phyloP scores from a whole-genome alignment of 2,888 invertebrate species.

The Bruchidius siliquastri region DNA sequence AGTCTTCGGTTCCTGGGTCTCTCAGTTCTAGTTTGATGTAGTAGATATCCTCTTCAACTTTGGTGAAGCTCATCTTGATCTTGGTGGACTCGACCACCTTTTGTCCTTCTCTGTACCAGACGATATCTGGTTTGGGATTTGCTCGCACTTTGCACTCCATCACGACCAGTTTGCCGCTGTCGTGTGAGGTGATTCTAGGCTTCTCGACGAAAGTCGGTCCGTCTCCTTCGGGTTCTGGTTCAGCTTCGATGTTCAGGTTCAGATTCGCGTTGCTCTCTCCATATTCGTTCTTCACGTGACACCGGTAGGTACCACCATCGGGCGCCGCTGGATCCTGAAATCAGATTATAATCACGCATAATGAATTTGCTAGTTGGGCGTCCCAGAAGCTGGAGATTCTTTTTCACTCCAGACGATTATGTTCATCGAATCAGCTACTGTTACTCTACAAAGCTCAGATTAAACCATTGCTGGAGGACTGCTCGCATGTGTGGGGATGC shows the following conservation, averaged over 20 bases:
- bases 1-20: conserved; percentile 92
- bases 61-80: conserved; percentile 68
- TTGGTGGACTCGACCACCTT: conserved; percentile 76
- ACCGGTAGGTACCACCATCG: conserved; percentile 86
- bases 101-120: conserved; percentile 79
- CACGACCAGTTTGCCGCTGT: conserved; percentile 76
- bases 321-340: conserved; percentile 71
- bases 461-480: no score
- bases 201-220: conserved; percentile 93
- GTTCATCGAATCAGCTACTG: no score
- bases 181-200: conserved; percentile 79
- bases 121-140: conserved; percentile 74
- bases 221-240: conserved; percentile 88
- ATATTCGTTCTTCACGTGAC: conserved; percentile 91
- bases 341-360: neutral
- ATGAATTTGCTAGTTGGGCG: neutral
- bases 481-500: neutral
- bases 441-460: no score
- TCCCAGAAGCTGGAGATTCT: no score
- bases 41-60: conserved; percentile 76
- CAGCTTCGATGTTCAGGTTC: conserved; percentile 94
- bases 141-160: conserved; percentile 79
- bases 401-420: no score
- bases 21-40: conserved; percentile 81
- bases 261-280: conserved; percentile 97